These are phyloP conservation scores for Tenthredo livida DNA, from an alignment of 2,888 invertebrate species.

Conservation along the genomic window DNA sequence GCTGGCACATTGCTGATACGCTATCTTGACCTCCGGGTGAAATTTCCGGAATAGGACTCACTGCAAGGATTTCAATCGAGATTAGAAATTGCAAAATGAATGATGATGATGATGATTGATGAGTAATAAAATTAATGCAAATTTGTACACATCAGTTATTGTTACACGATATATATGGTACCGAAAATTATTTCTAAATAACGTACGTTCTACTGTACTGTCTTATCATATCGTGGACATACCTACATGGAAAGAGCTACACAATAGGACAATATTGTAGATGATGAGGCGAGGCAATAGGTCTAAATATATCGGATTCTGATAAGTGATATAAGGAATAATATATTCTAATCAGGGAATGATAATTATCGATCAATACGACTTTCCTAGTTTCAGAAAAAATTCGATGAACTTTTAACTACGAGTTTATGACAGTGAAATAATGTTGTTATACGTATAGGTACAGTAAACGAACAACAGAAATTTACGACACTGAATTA, in stretches of 20 bases:
- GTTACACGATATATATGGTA: background rate
- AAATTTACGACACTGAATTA: conserved; percentile 37
- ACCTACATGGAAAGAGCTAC: background rate
- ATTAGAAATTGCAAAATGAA: background rate
- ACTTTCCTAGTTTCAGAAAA: background rate
- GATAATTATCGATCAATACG: background rate
- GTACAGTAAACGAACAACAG: conserved; percentile 21
- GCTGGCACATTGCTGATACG: conserved; percentile 90
- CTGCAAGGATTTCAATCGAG: conserved; percentile 75
- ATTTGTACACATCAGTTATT: background rate
- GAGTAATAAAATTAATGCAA: background rate
- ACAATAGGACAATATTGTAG: background rate
- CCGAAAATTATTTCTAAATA: conserved; percentile 1
- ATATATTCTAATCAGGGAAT: background rate
- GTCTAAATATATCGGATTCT: background rate
- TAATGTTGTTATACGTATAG: background rate
- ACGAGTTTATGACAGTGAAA: background rate
- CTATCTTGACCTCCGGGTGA: conserved; percentile 85
- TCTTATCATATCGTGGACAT: background rate
- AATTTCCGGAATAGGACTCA: conserved; percentile 89
- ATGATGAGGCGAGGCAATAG: background rate
- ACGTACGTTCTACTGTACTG: background rate
- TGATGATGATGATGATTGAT: no score
- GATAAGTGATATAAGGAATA: background rate
- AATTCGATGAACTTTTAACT: background rate